phyloP scores from a whole-genome alignment of 2,888 invertebrate genomes.

The Campaea margaritaria region DNA sequence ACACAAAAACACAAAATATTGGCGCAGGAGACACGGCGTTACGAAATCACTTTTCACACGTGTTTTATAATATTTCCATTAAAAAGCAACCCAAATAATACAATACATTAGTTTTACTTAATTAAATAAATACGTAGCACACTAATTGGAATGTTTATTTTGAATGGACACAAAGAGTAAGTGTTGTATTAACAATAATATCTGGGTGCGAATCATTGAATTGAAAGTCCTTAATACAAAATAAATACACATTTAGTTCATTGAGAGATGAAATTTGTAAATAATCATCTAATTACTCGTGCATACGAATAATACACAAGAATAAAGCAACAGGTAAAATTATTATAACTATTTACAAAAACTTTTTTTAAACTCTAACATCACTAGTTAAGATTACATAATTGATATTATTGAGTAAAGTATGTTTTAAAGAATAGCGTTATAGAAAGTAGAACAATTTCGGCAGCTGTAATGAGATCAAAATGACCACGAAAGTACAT shows the following conservation, averaged over 20 bases:
- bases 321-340: background rate
- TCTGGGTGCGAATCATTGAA: background rate
- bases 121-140: slow-evolving; percentile 43
- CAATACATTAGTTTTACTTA: slow-evolving; percentile 1
- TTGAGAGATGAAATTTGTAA: background rate
- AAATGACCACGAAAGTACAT: slow-evolving; percentile 15
- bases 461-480: slow-evolving; percentile 14
- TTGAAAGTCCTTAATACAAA: background rate
- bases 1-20: no score
- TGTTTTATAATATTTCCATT: background rate
- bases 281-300: background rate
- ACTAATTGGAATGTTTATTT: slow-evolving; percentile 53
- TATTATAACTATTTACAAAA: background rate
- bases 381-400: background rate
- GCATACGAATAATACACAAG: background rate
- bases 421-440: background rate
- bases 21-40: no score
- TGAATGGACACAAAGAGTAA: slow-evolving; percentile 19
- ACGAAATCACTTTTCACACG: background rate
- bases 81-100: slow-evolving; percentile 2
- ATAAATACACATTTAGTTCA: background rate
- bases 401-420: slow-evolving; percentile 2
- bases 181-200: no score
- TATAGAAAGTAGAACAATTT: slow-evolving; percentile 4
- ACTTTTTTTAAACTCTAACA: background rate